A percentile compares a stretch with the other conserved stretches of the same genome.
phyloP scores from a whole-genome alignment of 2,113 vertebrate genomes.

The Podarcis raffonei region DNA sequence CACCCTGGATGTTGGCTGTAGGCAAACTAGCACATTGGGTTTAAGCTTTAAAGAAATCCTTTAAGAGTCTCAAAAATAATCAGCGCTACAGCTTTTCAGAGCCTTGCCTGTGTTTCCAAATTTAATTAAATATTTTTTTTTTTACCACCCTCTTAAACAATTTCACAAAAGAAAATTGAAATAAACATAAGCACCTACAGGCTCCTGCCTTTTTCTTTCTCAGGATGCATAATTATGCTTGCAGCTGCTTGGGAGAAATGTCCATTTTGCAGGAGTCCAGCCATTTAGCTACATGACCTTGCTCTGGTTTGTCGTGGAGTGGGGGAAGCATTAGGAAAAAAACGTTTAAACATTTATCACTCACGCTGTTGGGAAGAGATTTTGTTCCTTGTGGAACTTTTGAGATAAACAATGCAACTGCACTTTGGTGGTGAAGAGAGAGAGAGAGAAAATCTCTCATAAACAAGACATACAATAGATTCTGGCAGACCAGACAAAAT shows the following conservation, averaged over 20 bases:
- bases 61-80: conserved; percentile 18
- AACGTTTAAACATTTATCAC: conserved; percentile 2
- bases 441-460: neutral
- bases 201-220: neutral
- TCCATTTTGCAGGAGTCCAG: neutral
- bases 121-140: conserved; percentile 6
- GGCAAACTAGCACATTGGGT: conserved; percentile 1
- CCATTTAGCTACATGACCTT: neutral
- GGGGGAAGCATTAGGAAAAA: neutral
- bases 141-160: conserved; percentile 1
- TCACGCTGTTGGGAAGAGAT: neutral
- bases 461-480: neutral
- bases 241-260: neutral
- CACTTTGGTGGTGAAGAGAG: neutral
- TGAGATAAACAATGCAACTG: neutral
- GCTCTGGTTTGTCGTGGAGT: neutral
- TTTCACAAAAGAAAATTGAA: conserved; percentile 20
- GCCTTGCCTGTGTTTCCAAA: neutral
- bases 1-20: neutral
- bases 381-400: conserved; percentile 3
- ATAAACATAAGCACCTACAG: neutral
- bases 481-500: too few relatives aligned
- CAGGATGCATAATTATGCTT: conserved; percentile 8
- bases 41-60: conserved; percentile 23
- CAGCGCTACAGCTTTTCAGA: neutral